phyloP scores from a whole-genome alignment of 2,113 vertebrate species.

The Cavia porcellus region DNA sequence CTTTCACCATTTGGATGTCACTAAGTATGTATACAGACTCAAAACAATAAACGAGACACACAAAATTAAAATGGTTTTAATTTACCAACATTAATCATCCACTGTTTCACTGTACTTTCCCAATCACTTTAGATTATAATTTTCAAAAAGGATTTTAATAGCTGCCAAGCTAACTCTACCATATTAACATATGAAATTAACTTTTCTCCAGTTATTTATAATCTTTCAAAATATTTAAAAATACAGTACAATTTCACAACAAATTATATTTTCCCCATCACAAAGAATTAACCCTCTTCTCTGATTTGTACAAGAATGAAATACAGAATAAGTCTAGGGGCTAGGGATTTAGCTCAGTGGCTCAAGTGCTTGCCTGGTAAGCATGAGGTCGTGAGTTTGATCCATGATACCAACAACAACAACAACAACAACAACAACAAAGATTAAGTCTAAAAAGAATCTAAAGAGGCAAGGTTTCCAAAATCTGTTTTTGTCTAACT shows the following conservation, averaged over 20 bases:
- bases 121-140: conserved; percentile 37
- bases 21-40: not conserved
- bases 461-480: conserved; percentile 4
- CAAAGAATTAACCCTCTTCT: conserved; percentile 43
- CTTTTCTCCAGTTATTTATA: conserved; percentile 46
- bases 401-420: too few relatives aligned
- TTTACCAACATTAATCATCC: not conserved
- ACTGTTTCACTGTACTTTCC: conserved; percentile 9
- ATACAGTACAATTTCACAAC: conserved; percentile 27
- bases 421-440: too few relatives aligned
- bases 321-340: not conserved
- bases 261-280: conserved; percentile 23
- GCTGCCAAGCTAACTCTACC: not conserved
- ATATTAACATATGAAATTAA: conserved; percentile 49
- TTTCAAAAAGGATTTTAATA: conserved; percentile 66
- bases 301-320: conserved; percentile 42
- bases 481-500: conserved; percentile 25
- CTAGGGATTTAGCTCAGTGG: too few relatives aligned
- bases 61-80: conserved; percentile 46
- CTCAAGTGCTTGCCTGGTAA: too few relatives aligned
- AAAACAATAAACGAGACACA: conserved; percentile 29
- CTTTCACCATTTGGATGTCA: not conserved
- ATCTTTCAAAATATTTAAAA: conserved; percentile 60
- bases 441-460: conserved; percentile 12
- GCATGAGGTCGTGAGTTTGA: too few relatives aligned